Evolutionary conservation across 2,113 vertebrate species (phyloP), one percentile per base, ranked within the genome.

Genomic region (Paramisgurnus dabryanus): DNA sequence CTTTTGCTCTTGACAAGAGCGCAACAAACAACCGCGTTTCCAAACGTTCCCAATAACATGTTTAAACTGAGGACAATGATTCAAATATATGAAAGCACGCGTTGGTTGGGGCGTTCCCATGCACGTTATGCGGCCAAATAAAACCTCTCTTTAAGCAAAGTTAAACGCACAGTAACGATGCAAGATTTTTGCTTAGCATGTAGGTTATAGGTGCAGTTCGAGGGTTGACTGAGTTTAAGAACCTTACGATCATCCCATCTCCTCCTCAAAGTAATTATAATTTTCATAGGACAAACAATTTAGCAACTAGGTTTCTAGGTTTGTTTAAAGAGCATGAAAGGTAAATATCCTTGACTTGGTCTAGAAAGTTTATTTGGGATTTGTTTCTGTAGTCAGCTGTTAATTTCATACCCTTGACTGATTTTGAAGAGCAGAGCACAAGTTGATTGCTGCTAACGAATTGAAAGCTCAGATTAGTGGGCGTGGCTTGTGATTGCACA

Each of bases 381-480:
- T 53, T 34, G 15, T 27, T 49, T 12, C 34, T 69, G 17, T 15
- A 12, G 41, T 47, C 66, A 11, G 10, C n/a, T 27, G 45, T 12
- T 27, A 27, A 55, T 6, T n/a, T 17, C 22, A 53, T 39, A 1
- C 9, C 63, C 11, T 27, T 8, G 13, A 15, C 47, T 74, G 65
- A 81, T 34, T 78, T 73, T 64, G 50, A 18, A 67, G n/a, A 55
- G 68, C 65, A 39, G n/a, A 55, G 68, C 65, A 39, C 6, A 2
- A 1, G 17, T 27, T 80, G 71, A 76, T 65, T 74, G 34, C 69
- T 41, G 49, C 67, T 76, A 67, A 80, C 80, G 67, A 82, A 18
- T 40, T 27, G 6, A 34, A 73, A 6, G 17, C 22, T 27, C n/a
- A 34, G 53, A 34, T 66, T 49, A 18, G 60, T 40, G 6, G 43